phyloP scores from a whole-genome alignment of 2,888 invertebrate species.

The Zaprionus obscuricornis region DNA sequence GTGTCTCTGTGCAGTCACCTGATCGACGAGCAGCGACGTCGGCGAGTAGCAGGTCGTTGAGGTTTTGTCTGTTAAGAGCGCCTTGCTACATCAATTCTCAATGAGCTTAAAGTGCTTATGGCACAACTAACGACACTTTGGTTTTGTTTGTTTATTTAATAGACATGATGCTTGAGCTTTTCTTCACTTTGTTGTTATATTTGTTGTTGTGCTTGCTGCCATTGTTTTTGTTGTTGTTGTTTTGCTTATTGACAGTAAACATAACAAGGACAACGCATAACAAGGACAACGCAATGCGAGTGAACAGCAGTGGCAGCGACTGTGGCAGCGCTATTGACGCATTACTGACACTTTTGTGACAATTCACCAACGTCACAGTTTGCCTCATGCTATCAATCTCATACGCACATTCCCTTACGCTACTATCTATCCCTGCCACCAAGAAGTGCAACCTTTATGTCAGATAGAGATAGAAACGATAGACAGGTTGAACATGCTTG shows the following conservation, averaged over 20 bases:
- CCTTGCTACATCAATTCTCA: slow-evolving; percentile 28
- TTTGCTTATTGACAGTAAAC: slow-evolving; percentile 49
- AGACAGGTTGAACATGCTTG: no score
- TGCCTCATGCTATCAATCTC: no score
- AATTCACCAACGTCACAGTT: slow-evolving; percentile 26
- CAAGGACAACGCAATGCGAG: slow-evolving; percentile 26
- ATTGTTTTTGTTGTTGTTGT: slow-evolving; percentile 10
- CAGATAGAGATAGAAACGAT: no score
- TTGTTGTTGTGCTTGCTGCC: not conserved
- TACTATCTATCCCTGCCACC: no score
- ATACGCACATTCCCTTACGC: no score
- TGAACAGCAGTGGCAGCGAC: no score
- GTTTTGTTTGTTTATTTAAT: slow-evolving; percentile 51
- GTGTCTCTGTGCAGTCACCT: slow-evolving; percentile 21
- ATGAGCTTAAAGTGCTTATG: slow-evolving; percentile 51
- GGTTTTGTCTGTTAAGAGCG: no score
- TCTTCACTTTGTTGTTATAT: not conserved
- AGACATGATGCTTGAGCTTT: slow-evolving; percentile 37
- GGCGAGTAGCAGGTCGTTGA: no score
- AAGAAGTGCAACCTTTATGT: no score
- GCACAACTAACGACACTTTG: slow-evolving; percentile 30
- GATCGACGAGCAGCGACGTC: slow-evolving; percentile 4
- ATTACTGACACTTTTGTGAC: slow-evolving; percentile 58
- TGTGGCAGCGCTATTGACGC: slow-evolving; percentile 36
- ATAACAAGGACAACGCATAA: slow-evolving; percentile 21